These are phyloP conservation scores for Cyanocitta stelleri DNA, from an alignment of 2,113 vertebrate genomes.

Conservation along the genomic window DNA sequence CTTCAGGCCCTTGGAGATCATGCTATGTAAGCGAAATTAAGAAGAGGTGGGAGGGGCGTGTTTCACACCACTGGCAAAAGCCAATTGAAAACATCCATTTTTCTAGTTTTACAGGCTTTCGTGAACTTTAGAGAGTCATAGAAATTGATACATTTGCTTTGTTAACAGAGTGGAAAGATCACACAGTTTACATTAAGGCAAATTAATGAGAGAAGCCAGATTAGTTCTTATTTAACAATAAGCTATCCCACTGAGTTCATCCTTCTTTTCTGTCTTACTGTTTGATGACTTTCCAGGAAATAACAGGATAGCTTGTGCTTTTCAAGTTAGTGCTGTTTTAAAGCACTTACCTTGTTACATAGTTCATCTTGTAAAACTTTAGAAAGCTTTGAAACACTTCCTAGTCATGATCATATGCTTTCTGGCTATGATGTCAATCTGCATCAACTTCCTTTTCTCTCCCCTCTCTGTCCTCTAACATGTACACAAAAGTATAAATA, in stretches of 20 bases:
- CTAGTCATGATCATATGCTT: neutral
- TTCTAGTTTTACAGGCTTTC: neutral
- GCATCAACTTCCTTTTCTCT: neutral
- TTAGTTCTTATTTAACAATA: neutral
- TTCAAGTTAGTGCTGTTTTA: neutral
- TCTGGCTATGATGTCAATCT: neutral
- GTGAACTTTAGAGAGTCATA: neutral
- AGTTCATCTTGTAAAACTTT: neutral
- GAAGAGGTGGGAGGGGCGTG: fast-evolving
- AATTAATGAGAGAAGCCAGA: neutral
- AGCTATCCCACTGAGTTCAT: neutral
- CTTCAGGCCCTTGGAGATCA: neutral
- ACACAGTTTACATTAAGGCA: neutral
- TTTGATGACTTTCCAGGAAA: neutral
- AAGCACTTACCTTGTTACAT: neutral
- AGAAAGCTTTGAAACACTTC: neutral
- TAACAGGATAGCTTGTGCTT: neutral
- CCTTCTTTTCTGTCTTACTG: neutral
- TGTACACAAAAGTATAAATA: neutral
- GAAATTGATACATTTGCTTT: neutral
- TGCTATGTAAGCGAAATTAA: neutral
- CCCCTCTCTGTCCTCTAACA: neutral
- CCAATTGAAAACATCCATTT: neutral
- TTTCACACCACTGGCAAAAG: neutral
- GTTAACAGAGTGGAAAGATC: neutral